These are phyloP conservation scores for Leptinotarsa texana DNA, from an alignment of 1,140 invertebrate genomes.

Conservation along the genomic window DNA sequence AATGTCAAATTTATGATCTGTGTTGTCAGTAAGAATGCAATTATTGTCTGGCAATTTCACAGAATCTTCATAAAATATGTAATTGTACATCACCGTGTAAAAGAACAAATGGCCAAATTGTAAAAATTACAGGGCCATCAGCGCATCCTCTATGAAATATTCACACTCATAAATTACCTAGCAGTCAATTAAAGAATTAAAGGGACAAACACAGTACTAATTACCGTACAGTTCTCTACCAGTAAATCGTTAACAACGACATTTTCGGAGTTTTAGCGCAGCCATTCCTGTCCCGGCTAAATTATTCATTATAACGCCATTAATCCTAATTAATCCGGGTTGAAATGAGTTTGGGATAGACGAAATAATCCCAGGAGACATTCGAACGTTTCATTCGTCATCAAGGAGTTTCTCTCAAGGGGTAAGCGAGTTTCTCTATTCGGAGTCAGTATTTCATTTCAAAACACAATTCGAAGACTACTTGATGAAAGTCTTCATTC, in stretches of 20 bases:
- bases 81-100: background rate
- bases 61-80: no score
- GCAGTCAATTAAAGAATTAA: conserved; percentile 14
- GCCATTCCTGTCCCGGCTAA: conserved; percentile 14
- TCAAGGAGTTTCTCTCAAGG: conserved; percentile 14
- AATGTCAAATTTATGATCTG: no score
- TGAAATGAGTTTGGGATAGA: conserved; percentile 8
- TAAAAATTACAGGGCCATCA: background rate
- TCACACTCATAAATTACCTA: background rate
- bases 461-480: no score
- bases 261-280: conserved; percentile 7
- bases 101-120: background rate
- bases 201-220: conserved; percentile 11
- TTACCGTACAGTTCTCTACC: background rate
- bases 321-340: conserved; percentile 20
- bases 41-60: no score
- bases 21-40: no score
- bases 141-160: background rate
- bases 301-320: conserved; percentile 20
- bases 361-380: conserved; percentile 17
- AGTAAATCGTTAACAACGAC: conserved; percentile 9
- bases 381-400: conserved; percentile 7
- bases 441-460: background rate
- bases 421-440: background rate
- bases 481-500: no score